These are phyloP conservation scores for Heliconius erato DNA, from an alignment of 2,888 invertebrate genomes.

Conservation along the genomic window DNA sequence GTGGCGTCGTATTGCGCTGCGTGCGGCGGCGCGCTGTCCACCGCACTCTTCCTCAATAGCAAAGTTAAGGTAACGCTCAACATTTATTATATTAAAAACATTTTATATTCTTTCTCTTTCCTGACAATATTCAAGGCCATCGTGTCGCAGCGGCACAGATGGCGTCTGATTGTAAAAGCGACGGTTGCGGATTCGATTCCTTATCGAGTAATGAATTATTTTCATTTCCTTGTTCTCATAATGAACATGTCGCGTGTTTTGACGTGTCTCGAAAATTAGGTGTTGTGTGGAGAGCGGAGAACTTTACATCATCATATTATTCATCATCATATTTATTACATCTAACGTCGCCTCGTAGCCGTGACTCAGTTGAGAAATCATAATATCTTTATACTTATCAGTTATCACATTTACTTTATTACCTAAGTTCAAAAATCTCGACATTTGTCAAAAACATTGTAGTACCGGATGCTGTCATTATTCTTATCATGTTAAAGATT, in stretches of 20 bases:
- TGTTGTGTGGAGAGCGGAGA: too few relatives aligned
- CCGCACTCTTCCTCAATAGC: constrained; percentile 95
- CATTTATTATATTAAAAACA: background rate
- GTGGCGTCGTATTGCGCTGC: constrained; percentile 94
- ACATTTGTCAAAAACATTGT: background rate
- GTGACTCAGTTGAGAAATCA: background rate
- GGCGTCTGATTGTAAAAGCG: background rate
- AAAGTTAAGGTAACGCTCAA: constrained; percentile 72
- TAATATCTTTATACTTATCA: constrained; percentile 14
- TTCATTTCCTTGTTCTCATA: too few relatives aligned
- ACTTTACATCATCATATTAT: too few relatives aligned
- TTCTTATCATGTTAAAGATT: background rate
- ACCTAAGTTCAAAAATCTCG: constrained; percentile 14
- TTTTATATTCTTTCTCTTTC: background rate
- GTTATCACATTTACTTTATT: constrained; percentile 9
- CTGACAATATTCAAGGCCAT: background rate
- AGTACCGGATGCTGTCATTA: constrained; percentile 11
- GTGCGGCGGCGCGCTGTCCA: constrained; percentile 95
- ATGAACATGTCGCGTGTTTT: too few relatives aligned
- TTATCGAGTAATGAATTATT: too few relatives aligned
- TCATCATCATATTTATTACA: too few relatives aligned
- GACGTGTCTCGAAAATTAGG: too few relatives aligned
- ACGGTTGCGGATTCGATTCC: background rate
- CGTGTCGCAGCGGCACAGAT: too few relatives aligned
- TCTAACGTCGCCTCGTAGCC: background rate